Evolutionary conservation across 2,888 invertebrate genomes (phyloP).

Genomic region (Globia sparganii): DNA sequence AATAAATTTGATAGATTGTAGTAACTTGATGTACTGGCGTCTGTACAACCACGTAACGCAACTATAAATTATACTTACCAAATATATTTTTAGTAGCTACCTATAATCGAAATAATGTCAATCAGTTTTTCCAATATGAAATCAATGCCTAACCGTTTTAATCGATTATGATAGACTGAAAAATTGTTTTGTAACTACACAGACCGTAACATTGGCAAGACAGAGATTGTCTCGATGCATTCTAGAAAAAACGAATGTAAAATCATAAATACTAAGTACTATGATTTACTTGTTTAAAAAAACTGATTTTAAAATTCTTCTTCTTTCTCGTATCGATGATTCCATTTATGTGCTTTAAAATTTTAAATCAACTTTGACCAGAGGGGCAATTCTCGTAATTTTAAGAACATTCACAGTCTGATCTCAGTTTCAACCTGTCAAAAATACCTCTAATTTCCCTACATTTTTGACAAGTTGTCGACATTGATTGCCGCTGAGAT

Average conservation of each 20-base stretch:
- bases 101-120: slow-evolving; percentile 1
- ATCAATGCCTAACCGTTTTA: slow-evolving; percentile 18
- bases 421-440: no score
- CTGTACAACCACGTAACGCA: background rate
- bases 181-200: slow-evolving; percentile 34
- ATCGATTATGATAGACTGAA: slow-evolving; percentile 30
- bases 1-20: no score
- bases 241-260: background rate
- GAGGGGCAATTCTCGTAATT: no score
- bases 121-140: background rate
- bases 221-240: slow-evolving; percentile 18
- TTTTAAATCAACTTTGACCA: background rate
- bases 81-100: background rate
- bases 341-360: background rate
- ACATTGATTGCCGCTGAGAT: no score
- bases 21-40: no score
- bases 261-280: background rate
- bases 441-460: no score
- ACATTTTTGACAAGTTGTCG: no score
- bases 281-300: background rate
- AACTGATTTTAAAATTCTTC: background rate
- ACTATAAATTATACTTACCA: background rate
- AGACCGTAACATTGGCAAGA: slow-evolving; percentile 37
- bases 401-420: no score
- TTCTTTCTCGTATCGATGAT: no score